Conservation (phyloP, 2,797 vertebrate genomes). For the Furcifer pardalis region DNA sequence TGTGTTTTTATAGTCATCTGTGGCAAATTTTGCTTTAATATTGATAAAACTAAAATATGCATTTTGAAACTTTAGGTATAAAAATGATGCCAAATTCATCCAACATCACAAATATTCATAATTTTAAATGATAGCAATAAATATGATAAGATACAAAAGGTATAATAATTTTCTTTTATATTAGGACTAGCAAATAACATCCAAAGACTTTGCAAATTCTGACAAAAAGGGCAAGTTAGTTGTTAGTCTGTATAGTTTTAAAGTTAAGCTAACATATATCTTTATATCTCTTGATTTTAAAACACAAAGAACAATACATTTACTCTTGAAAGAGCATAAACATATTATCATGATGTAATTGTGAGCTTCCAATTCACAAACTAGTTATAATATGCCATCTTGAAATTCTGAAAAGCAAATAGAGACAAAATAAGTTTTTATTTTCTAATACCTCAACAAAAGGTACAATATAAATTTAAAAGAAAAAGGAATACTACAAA, state of each 20-base stretch:
- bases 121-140: constrained; percentile 11
- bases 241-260: constrained; percentile 23
- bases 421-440: constrained; percentile 40
- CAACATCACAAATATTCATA: neutral
- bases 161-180: neutral
- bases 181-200: constrained; percentile 22
- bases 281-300: neutral
- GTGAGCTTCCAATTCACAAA: neutral
- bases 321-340: constrained; percentile 8
- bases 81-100: neutral
- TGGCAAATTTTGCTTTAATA: constrained; percentile 44
- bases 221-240: neutral
- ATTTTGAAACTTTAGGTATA: constrained; percentile 14
- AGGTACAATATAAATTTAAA: neutral
- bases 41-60: constrained; percentile 35
- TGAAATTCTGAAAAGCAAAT: constrained; percentile 34
- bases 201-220: constrained; percentile 2
- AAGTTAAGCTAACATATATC: constrained; percentile 10
- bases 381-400: constrained; percentile 9
- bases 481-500: constrained; percentile 19
- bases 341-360: constrained; percentile 19
- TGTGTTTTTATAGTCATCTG: neutral
- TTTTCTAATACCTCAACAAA: constrained; percentile 29
- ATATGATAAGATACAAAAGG: constrained; percentile 28
- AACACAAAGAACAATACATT: neutral